Conservation (phyloP, 2,888 invertebrate species). For the Stenodema calcarata region DNA sequence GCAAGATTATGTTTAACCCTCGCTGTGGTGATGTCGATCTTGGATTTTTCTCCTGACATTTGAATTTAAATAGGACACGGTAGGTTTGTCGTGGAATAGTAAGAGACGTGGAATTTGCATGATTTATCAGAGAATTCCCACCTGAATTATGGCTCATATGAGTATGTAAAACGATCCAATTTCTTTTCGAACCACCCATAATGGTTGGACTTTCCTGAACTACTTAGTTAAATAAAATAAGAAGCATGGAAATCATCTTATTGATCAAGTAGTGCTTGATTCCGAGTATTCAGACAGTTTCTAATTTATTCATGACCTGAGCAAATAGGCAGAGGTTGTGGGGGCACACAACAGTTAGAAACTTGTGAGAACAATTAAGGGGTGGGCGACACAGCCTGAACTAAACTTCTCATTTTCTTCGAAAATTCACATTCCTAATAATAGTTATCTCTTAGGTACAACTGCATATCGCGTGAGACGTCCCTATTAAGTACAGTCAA, state of each 20-base stretch:
- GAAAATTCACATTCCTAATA: not conserved
- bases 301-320: not conserved
- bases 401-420: not conserved
- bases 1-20: too few species aligned
- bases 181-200: too few species aligned
- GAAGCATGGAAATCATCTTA: not conserved
- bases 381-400: not conserved
- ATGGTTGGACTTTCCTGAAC: too few species aligned
- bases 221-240: too few species aligned
- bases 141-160: too few species aligned
- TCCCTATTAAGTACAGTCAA: constrained; percentile 6
- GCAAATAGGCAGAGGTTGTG: not conserved
- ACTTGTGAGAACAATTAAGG: not conserved
- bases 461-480: constrained; percentile 18
- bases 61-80: too few species aligned
- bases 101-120: too few species aligned
- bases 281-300: not conserved
- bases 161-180: too few species aligned
- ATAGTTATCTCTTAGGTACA: constrained; percentile 4
- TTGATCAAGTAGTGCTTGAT: not conserved
- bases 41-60: too few species aligned
- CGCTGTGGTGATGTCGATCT: too few species aligned
- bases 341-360: not conserved
- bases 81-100: too few species aligned
- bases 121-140: too few species aligned